A percentile compares a stretch with the other conserved stretches of the same genome.
Evolutionary conservation across 1,140 invertebrate genomes (phyloP).

Genomic region (Pteromalus puparum): DNA sequence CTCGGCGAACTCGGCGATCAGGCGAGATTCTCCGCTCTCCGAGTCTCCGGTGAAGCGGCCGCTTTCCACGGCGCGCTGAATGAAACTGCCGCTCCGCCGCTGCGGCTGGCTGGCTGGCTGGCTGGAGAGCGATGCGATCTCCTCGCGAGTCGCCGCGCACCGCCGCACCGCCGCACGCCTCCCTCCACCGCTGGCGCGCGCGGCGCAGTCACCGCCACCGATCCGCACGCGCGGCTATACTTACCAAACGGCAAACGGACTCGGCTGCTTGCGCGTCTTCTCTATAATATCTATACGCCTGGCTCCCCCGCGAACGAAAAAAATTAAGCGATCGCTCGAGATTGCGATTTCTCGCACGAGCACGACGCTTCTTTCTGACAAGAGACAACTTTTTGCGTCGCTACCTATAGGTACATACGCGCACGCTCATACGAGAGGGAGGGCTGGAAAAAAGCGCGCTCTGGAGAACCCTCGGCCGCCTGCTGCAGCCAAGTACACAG

Average conservation of each 20-base stretch:
- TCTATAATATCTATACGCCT: no score
- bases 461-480: background rate
- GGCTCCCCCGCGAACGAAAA: no score
- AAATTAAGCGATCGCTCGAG: no score
- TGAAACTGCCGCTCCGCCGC: constrained; percentile 34
- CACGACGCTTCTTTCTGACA: no score
- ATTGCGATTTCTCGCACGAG: no score
- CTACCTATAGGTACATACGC: no score
- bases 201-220: background rate
- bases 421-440: background rate
- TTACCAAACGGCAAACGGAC: no score
- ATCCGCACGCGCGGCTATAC: no score
- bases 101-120: background rate
- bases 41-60: background rate
- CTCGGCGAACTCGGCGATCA: no score
- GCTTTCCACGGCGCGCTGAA: constrained; percentile 40
- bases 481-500: background rate
- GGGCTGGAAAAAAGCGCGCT: background rate
- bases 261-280: no score
- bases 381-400: no score
- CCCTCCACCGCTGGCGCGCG: background rate
- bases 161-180: background rate
- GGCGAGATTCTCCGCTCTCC: no score
- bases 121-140: background rate
- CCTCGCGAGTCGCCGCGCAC: background rate